phyloP scores from a whole-genome alignment of 2,888 invertebrate genomes.

The Hecatera dysodea region DNA sequence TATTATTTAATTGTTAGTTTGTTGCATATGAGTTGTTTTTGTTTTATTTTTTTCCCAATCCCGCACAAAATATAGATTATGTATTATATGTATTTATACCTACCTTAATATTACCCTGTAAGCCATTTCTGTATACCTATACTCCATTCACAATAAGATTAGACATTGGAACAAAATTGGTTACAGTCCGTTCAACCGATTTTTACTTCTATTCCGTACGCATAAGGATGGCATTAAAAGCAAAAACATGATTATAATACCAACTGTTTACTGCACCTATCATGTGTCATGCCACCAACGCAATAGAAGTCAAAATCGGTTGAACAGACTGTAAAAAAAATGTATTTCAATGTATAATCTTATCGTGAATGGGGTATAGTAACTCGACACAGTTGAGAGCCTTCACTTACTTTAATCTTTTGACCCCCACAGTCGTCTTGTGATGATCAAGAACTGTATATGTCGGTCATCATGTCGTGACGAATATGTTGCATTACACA shows the following conservation, averaged over 20 bases:
- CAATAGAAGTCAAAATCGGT: too few species aligned
- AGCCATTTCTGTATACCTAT: neutral
- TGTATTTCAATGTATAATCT: too few species aligned
- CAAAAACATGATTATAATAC: too few species aligned
- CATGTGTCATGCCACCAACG: too few species aligned
- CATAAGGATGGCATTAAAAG: too few species aligned
- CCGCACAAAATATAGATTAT: neutral
- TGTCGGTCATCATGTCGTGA: slow-evolving; percentile 4
- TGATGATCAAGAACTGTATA: slow-evolving; percentile 3
- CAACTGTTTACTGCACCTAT: too few species aligned
- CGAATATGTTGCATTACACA: slow-evolving; percentile 4
- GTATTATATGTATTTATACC: neutral
- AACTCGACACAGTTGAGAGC: slow-evolving; percentile 2
- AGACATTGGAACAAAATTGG: too few species aligned
- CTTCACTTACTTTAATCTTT: slow-evolving; percentile 46
- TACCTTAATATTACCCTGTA: slow-evolving; percentile 9
- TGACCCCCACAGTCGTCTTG: slow-evolving; percentile 44
- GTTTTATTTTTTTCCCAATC: slow-evolving; percentile 48
- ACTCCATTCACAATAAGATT: too few species aligned
- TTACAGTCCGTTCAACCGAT: too few species aligned
- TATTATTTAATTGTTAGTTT: slow-evolving; percentile 48
- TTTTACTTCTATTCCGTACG: too few species aligned
- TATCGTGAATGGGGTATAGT: too few species aligned
- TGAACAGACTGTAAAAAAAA: too few species aligned
- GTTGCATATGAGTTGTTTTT: slow-evolving; percentile 52